Evolutionary conservation across 2,888 invertebrate species (phyloP).

Genomic region (Mechanitis mazaeus): DNA sequence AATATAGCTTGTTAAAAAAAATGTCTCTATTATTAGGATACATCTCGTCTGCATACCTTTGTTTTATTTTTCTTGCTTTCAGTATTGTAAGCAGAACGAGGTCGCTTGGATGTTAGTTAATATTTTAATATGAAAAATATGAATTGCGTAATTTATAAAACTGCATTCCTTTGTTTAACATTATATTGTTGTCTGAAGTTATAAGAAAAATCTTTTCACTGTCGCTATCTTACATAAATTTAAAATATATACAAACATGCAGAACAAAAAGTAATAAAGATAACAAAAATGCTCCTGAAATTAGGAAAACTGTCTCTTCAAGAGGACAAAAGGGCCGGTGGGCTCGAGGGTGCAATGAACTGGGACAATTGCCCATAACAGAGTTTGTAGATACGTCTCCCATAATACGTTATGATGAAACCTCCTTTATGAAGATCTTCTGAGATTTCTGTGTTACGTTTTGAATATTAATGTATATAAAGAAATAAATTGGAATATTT

Average conservation of each 20-base stretch:
- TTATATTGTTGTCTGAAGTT: background rate
- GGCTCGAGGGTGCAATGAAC: constrained; percentile 51
- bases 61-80: background rate
- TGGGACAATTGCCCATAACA: constrained; percentile 52
- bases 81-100: background rate
- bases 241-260: constrained; percentile 1
- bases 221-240: constrained; percentile 5
- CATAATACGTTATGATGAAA: constrained; percentile 40
- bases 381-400: constrained; percentile 43
- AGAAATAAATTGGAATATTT: background rate
- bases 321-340: constrained; percentile 34
- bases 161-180: background rate
- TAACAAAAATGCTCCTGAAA: constrained; percentile 29
- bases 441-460: background rate
- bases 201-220: background rate
- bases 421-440: constrained; percentile 27
- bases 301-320: constrained; percentile 38
- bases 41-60: background rate
- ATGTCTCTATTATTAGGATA: background rate
- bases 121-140: constrained; percentile 5
- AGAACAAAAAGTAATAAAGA: constrained; percentile 24
- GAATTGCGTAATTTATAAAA: background rate
- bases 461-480: background rate
- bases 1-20: background rate
- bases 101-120: background rate